phyloP scores from a whole-genome alignment of 2,888 invertebrate genomes.

The Pilophorus perplexus region DNA sequence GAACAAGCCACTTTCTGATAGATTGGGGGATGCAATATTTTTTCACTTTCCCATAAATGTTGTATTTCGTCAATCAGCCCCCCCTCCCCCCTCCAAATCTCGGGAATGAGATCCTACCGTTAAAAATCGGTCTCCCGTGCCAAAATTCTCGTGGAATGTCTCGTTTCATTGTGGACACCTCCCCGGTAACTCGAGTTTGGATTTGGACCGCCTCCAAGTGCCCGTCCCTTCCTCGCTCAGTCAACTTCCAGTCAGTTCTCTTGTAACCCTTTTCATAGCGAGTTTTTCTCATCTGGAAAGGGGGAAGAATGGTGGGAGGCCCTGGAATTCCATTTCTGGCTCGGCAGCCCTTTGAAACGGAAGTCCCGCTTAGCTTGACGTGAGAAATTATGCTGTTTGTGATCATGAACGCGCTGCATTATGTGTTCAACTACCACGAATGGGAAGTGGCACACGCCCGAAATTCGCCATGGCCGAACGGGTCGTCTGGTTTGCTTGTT shows the following conservation, averaged over 20 bases:
- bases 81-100: too few species aligned
- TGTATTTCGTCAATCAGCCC: too few species aligned
- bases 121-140: too few species aligned
- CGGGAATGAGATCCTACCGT: too few species aligned
- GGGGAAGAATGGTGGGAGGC: constrained; percentile 27
- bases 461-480: constrained; percentile 22
- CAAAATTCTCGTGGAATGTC: constrained; percentile 33
- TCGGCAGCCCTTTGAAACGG: not conserved
- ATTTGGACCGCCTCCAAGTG: constrained; percentile 27
- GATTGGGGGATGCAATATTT: too few species aligned
- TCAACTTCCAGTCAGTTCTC: constrained; percentile 30
- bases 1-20: too few species aligned
- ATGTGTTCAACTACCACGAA: constrained; percentile 48
- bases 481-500: constrained; percentile 25
- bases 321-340: constrained; percentile 28
- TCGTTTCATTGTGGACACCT: constrained; percentile 13
- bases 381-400: constrained; percentile 43
- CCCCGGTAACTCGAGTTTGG: not conserved
- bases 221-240: constrained; percentile 8
- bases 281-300: not conserved
- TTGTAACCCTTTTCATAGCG: not conserved
- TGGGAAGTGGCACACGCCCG: constrained; percentile 44
- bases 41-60: too few species aligned
- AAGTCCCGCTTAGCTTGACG: not conserved
- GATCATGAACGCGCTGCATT: constrained; percentile 47